phyloP scores from a whole-genome alignment of 2,797 vertebrate species.

The Natrix natrix region DNA sequence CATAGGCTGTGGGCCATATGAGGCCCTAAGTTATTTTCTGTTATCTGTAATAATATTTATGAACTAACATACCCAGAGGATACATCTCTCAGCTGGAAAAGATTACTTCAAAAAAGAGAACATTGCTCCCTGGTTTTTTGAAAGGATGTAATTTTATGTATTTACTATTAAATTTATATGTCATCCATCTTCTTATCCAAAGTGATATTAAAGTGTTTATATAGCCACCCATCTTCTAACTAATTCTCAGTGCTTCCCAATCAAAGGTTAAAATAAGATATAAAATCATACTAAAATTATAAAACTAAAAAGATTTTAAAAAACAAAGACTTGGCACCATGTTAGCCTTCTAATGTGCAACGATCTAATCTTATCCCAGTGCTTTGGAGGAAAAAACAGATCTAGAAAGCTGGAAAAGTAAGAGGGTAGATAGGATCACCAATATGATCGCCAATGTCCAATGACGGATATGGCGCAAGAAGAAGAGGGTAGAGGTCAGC shows the following conservation, averaged over 20 bases:
- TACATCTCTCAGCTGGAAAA: background rate
- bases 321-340: background rate
- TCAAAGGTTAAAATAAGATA: background rate
- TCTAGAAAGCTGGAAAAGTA: too few relatives aligned
- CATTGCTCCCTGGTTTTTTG: background rate
- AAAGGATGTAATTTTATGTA: background rate
- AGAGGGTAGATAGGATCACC: too few relatives aligned
- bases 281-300: background rate
- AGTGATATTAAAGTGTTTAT: background rate
- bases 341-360: background rate
- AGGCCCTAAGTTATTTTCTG: background rate
- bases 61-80: background rate
- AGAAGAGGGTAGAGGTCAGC: too few relatives aligned
- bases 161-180: background rate
- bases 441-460: too few relatives aligned
- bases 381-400: too few relatives aligned
- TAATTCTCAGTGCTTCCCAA: background rate
- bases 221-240: background rate
- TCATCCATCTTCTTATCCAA: background rate
- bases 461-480: too few relatives aligned
- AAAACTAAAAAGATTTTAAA: background rate
- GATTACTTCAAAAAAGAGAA: background rate
- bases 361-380: background rate
- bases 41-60: background rate
- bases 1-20: background rate